Evolutionary conservation across 2,888 invertebrate species (phyloP), one percentile per base, ranked within the genome.

Genomic region (Drosophila diplacantha): DNA sequence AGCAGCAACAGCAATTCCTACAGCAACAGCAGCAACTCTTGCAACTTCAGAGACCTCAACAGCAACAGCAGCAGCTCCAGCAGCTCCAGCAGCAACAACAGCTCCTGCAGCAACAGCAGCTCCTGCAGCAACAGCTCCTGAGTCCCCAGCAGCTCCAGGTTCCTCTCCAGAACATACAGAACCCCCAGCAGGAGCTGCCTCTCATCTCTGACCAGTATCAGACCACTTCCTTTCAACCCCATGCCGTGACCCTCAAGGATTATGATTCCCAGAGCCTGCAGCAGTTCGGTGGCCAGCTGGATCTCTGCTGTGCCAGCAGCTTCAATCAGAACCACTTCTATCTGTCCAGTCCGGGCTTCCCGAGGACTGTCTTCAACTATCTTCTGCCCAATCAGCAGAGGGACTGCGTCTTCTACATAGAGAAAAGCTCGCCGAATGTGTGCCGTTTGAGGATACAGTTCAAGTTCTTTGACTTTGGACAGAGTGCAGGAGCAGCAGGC

Each of bases 291-390:
- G 64, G 68, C 22, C 54, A 76, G 24, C 44, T 75, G 31, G 86
- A 86, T 56, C 74, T 85, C 11, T 90, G 90, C 69, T 90, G 90
- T 70, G 80, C 85, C 14, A 84, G 84, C 34, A 83, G 73, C 26
- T 90, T 90, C 69, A 88, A 85, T 37, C 85, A 89, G 18, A 88
- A 87, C 58, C 86, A 87, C 55, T 91, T 91, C 74, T 86, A 90
- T 34, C 70, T 92, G 3, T 84, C 90, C 1, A 92, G 90, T 85
- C 92, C 91, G 1, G 90, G 90, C 16, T 92, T 92, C 81, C 91
- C 91, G 0, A 86, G 87, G 47, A 87, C 86, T 4, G 82, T 86
- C 2, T 85, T 87, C n/a, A 84, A 79, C 20, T 82, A 79, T 3
- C 46, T 85, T 50, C 47, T 85, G 51, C 86, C 83, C 20, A 75